Conservation (phyloP, 2,797 vertebrate genomes). For the Sebastes nivosus region DNA sequence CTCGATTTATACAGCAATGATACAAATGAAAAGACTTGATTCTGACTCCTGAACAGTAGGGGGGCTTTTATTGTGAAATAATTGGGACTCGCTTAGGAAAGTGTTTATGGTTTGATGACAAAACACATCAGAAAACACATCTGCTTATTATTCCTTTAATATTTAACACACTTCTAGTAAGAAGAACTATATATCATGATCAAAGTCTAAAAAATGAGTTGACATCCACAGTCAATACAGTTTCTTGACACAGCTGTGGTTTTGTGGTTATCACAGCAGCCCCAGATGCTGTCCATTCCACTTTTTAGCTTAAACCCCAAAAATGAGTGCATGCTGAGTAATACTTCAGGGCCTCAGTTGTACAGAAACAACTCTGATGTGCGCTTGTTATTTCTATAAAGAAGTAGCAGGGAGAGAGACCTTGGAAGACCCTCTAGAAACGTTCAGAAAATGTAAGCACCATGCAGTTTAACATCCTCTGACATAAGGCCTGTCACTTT, state of each 20-base stretch:
- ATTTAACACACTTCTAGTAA: not conserved
- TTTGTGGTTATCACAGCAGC: slow-evolving; percentile 3
- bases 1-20: not conserved
- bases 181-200: not conserved
- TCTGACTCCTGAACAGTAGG: not conserved
- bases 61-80: not conserved
- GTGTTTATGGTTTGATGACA: not conserved
- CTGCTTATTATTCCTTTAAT: not conserved
- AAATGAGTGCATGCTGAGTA: not conserved
- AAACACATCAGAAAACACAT: not conserved
- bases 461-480: slow-evolving; percentile 39
- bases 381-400: slow-evolving; percentile 23
- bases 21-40: not conserved
- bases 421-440: slow-evolving; percentile 15
- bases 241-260: not conserved
- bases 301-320: not conserved
- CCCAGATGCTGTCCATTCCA: slow-evolving; percentile 5
- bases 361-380: not conserved
- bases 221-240: not conserved
- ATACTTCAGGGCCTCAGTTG: not conserved
- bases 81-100: not conserved
- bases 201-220: not conserved
- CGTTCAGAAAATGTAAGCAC: slow-evolving; percentile 12
- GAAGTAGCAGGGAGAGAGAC: slow-evolving; percentile 1
- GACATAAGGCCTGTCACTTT: slow-evolving; percentile 22